phyloP scores from a whole-genome alignment of 2,797 vertebrate genomes.

The Odontamblyopus rebecca region DNA sequence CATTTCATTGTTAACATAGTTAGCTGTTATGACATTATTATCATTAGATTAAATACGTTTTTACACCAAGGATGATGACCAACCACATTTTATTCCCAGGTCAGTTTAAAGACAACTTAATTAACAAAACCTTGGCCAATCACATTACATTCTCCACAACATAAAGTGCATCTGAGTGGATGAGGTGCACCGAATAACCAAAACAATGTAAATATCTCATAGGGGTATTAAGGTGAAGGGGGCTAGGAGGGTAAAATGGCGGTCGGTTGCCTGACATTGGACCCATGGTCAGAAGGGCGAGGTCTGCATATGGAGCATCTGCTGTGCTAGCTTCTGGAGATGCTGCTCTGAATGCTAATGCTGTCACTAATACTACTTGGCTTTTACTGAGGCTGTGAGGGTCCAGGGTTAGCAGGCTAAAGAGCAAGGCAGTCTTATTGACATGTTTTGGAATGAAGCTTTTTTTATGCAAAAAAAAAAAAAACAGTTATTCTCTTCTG shows the following conservation, averaged over 20 bases:
- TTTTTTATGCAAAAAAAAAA: background rate
- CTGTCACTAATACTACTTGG: slow-evolving; percentile 63
- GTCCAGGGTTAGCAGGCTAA: slow-evolving; percentile 34
- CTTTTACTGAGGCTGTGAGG: slow-evolving; percentile 40
- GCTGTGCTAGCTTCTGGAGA: slow-evolving; percentile 68
- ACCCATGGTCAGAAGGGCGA: slow-evolving; percentile 67
- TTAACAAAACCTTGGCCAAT: background rate
- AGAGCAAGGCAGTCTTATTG: slow-evolving; percentile 24
- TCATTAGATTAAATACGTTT: background rate
- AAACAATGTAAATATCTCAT: slow-evolving; percentile 3
- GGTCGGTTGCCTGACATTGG: slow-evolving; percentile 60
- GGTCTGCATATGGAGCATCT: slow-evolving; percentile 74
- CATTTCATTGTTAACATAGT: background rate
- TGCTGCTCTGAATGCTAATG: slow-evolving; percentile 77
- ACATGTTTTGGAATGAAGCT: slow-evolving; percentile 1
- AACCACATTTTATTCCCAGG: background rate
- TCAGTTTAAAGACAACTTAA: background rate
- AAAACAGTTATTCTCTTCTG: background rate
- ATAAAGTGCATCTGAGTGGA: background rate
- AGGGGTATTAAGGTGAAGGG: background rate
- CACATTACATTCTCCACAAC: background rate
- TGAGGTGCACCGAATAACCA: background rate
- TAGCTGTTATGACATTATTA: background rate
- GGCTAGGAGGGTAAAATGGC: slow-evolving; percentile 12
- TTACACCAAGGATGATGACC: background rate